These are phyloP conservation scores for Phasia obesa DNA, from an alignment of 2,888 invertebrate species.

Conservation along the genomic window DNA sequence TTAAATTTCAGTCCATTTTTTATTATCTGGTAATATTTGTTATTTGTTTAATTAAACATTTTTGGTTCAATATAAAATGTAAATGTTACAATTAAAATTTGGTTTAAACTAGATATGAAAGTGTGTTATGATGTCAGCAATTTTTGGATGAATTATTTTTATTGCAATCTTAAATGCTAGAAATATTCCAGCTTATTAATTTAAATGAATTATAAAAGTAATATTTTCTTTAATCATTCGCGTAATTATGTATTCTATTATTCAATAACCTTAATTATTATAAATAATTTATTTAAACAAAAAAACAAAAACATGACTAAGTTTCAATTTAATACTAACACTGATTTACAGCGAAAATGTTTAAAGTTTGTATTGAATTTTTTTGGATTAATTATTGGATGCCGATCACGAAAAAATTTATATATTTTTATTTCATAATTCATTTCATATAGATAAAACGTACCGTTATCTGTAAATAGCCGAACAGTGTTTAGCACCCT, in stretches of 20 bases:
- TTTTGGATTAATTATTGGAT: no score
- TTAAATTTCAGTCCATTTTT: constrained; percentile 64
- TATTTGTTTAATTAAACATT: constrained; percentile 14
- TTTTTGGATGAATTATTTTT: constrained; percentile 3
- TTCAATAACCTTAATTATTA: constrained; percentile 3
- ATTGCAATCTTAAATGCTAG: constrained; percentile 17
- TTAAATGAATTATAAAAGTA: background rate
- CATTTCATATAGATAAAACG: no score
- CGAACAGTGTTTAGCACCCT: no score
- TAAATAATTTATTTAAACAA: constrained; percentile 14
- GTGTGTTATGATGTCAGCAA: constrained; percentile 13
- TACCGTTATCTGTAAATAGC: no score
- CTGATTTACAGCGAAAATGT: no score
- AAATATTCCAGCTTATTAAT: constrained; percentile 33
- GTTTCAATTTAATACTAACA: no score
- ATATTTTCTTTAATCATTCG: constrained; percentile 11
- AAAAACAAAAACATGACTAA: no score
- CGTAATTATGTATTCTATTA: background rate
- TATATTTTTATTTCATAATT: no score
- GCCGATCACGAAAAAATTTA: no score
- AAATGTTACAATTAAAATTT: constrained; percentile 22
- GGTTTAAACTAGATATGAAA: background rate
- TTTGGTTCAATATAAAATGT: constrained; percentile 45
- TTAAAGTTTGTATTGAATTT: no score
- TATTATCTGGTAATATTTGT: constrained; percentile 44